Base-by-base conservation (phyloP, 2,113 vertebrate genomes). In the Lophotis ruficrista region DNA sequence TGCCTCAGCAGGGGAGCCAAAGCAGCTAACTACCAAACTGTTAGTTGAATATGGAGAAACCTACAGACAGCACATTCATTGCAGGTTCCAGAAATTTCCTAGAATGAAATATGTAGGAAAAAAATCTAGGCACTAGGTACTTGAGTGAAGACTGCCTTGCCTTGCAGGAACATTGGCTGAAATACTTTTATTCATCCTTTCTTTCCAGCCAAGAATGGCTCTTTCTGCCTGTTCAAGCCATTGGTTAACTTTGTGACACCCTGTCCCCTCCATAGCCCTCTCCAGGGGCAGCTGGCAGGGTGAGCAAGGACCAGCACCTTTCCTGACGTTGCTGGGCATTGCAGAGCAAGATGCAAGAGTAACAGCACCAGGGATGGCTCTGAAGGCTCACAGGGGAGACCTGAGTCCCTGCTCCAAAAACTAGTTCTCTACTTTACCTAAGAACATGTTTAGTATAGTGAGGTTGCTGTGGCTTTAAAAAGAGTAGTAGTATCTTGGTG, bases 261-360 rank as follows among this genome's bases (percentile, higher is more conserved):
- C 18, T 47, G 3, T 43, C 4, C 5, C 4, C 15, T 6, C 1
- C 30, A 35, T 3, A 65, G 23, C 7, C 16, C 3, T 33, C 31
- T 56, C 31, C 1, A 17, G 33, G 68, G 31, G 38, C 10, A 60
- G 17, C 0, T 47, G 25, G 12, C 9, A 76, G 14, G 6, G 11
- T 7, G 4, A 72, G 6, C 28, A 60, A 33, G 7, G 5, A 41
- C 35, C 24, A 25, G 28, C 27, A 38, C 16, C 11, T 69, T 56
- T 62, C n/a, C 48, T 79, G 28, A 48, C 7, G 7, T 12, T 9
- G 21, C 5, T 68, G 11, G 15, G 47, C 38, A 61, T 2, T 79
- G 48, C 25, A 79, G 33, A 82, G 22, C 12, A 71, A 50, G 48
- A 21, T 23, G 4, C 10, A 48, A 62, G 54, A 70, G 14, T 45